Conservation (phyloP, 2,888 invertebrate genomes). For the Conomelus anceps region DNA sequence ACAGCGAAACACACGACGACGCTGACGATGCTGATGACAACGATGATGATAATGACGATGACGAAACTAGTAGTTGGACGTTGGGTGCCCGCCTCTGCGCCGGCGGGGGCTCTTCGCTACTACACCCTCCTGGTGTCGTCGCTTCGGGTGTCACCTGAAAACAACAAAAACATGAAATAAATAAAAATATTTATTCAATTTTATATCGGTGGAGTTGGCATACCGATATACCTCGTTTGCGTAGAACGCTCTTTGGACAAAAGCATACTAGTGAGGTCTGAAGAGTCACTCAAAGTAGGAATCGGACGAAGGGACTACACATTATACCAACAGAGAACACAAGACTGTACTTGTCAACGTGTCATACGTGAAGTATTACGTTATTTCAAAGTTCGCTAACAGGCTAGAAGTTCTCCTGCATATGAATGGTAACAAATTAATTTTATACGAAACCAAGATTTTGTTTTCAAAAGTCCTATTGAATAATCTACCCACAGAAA, state of each 20-base stretch:
- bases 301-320: no score
- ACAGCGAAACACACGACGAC: not conserved
- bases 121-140: not conserved
- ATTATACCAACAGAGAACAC: no score
- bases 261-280: no score
- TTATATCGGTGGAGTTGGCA: not conserved
- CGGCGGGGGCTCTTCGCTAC: conserved; percentile 4
- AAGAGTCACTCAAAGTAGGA: no score
- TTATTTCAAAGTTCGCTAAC: no score
- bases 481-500: not conserved
- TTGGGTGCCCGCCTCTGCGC: conserved; percentile 9
- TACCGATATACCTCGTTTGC: no score
- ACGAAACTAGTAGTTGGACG: no score
- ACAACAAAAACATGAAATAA: not conserved
- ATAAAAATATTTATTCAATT: not conserved
- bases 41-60: no score
- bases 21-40: no score
- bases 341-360: no score
- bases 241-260: no score
- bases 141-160: conserved; percentile 27
- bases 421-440: not conserved
- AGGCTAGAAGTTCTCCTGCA: not conserved
- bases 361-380: not conserved
- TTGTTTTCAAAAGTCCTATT: not conserved
- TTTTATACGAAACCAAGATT: not conserved